Evolutionary conservation across 2,797 vertebrate species (phyloP), one percentile per base, ranked within the genome.

Genomic region (Saxicola maurus): DNA sequence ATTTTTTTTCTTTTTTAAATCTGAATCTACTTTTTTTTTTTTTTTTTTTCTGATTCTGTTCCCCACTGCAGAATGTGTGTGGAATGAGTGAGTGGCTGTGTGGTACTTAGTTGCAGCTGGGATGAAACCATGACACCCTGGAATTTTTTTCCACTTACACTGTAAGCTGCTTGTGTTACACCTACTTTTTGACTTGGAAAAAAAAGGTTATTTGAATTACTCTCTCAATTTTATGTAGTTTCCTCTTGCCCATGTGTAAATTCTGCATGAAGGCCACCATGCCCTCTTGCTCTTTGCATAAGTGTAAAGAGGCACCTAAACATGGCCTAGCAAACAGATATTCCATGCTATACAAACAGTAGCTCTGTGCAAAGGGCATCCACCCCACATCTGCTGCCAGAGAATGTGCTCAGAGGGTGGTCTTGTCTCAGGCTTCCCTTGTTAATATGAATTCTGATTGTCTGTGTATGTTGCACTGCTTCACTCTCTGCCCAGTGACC

Each of bases 321-420:
- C 73, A 30, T 1, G 21, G 73, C 66, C 93, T 87, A 57, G 92
- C 80, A 94, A 96, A 95, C 87, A 92, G 82, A 93, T 93, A 86
- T 92, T 85, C 80, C 94, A 66, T 95, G 89, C 90, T 93, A 7
- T 91, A 89, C 94, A 95, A 95, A 95, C 60, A 93, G 85, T 66
- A 82, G 64, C 56, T 86, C 73, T 6, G 87, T 88, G 85, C 90
- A 93, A 91, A 96, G 94, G 89, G 86, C 94, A 55, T 45, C 62
- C 69, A 80, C 51, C 25, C 13, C 2, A 7, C 38, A 60, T n/a
- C 0, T 20, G 56, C 59, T 87, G 59, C 65, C 80, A 65, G 20
- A 23, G 35, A 20, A 49, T 52, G 78, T 85, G 68, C 83, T 87
- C 73, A 89, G 79, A 88, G 14, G n/a, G 49, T 90, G 85, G 74